Conservation (phyloP, 53 echinoderm and acorn worm species). For the Holothuria leucospilota region DNA sequence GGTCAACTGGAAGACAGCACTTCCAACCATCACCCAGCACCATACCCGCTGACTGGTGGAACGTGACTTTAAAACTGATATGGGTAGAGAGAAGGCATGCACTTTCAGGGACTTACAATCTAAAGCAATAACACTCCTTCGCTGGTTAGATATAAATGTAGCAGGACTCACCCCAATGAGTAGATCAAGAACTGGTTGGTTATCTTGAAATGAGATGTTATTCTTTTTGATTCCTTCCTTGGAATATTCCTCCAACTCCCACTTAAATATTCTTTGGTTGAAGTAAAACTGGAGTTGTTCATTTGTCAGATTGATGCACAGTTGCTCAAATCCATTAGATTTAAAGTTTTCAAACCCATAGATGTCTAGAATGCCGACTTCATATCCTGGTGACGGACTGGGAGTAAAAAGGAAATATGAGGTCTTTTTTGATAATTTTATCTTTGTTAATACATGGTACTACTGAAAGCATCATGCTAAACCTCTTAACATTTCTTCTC, state of each 20-base stretch:
- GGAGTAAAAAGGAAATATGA: neutral
- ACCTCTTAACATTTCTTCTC: no score
- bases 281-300: slow-evolving; percentile 98
- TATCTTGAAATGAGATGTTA: slow-evolving; percentile 91
- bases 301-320: slow-evolving; percentile 97
- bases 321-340: slow-evolving; percentile 91
- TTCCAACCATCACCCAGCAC: no score
- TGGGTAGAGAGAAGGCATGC: no score
- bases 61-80: no score
- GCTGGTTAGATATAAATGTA: no score
- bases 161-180: slow-evolving; percentile 73
- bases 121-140: no score
- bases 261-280: slow-evolving; percentile 96
- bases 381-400: slow-evolving; percentile 77
- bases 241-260: slow-evolving; percentile 93
- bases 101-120: no score
- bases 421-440: neutral
- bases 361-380: slow-evolving; percentile 95
- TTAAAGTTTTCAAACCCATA: slow-evolving; percentile 97
- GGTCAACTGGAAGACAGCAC: no score
- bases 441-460: no score
- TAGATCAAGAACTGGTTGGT: slow-evolving; percentile 83
- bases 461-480: no score
- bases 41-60: no score
- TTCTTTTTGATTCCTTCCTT: slow-evolving; percentile 86